Evolutionary conservation across 2,888 invertebrate genomes (phyloP).

Genomic region (Trachelus stipa): DNA sequence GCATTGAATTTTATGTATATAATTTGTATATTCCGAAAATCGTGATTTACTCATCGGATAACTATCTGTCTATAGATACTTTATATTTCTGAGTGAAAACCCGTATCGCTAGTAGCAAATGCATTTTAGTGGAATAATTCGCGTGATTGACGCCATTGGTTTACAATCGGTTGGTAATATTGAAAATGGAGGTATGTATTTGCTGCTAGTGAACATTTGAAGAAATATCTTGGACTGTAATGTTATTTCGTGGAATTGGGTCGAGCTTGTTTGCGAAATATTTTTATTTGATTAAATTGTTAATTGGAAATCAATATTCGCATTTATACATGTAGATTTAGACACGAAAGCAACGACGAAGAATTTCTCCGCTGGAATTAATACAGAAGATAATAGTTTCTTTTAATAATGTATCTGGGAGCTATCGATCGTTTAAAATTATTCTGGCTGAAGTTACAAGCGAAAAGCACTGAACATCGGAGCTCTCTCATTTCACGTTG

Average conservation of each 20-base stretch:
- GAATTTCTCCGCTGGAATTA: conserved; percentile 26
- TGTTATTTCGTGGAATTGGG: not conserved
- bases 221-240: not conserved
- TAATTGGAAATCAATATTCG: conserved; percentile 8
- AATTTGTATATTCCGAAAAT: not conserved
- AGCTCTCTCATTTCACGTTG: not conserved
- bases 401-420: not conserved
- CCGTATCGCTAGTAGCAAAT: not conserved
- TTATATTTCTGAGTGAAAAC: not conserved
- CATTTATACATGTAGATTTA: conserved; percentile 6
- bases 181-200: not conserved
- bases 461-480: not conserved
- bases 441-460: not conserved
- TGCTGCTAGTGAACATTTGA: not conserved
- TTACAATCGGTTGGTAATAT: not conserved
- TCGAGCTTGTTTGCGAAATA: not conserved
- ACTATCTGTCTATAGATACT: not conserved
- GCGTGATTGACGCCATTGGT: not conserved
- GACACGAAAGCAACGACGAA: not conserved
- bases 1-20: not conserved
- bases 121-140: not conserved
- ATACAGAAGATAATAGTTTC: conserved; percentile 19
- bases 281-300: not conserved
- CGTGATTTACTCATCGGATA: no score
- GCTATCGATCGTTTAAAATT: not conserved